Evolutionary conservation across 2,888 invertebrate species (phyloP).

Genomic region (Dysmachus trigonus): DNA sequence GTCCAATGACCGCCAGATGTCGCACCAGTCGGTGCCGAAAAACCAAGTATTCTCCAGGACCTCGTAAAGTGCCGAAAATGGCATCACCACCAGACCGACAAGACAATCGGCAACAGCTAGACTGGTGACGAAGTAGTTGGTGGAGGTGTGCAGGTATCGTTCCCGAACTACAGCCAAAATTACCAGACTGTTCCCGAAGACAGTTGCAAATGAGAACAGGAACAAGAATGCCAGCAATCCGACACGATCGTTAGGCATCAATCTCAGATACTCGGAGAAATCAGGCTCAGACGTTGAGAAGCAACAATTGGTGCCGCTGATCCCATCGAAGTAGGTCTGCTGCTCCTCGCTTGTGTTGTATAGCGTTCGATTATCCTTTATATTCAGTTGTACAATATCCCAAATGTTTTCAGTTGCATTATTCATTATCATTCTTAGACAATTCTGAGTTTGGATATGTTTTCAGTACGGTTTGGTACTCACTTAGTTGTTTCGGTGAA

Average conservation of each 20-base stretch:
- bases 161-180: constrained; percentile 93
- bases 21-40: constrained; percentile 96
- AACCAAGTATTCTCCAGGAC: constrained; percentile 91
- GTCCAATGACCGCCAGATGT: constrained; percentile 96
- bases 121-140: constrained; percentile 97
- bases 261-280: constrained; percentile 62
- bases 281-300: constrained; percentile 58
- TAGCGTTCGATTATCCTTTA: constrained; percentile 53
- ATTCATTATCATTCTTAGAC: constrained; percentile 56
- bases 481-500: background rate
- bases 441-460: constrained; percentile 24
- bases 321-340: constrained; percentile 60
- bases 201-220: constrained; percentile 89
- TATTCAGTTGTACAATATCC: constrained; percentile 51
- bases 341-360: constrained; percentile 63
- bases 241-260: constrained; percentile 75
- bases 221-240: constrained; percentile 82
- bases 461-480: constrained; percentile 25
- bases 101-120: constrained; percentile 96
- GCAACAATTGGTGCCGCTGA: constrained; percentile 45
- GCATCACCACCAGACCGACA: constrained; percentile 97
- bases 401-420: constrained; percentile 57
- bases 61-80: constrained; percentile 92
- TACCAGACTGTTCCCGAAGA: constrained; percentile 94
- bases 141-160: constrained; percentile 93